These are phyloP conservation scores for Craterocephalus amniculus DNA, from an alignment of 2,797 vertebrate genomes.

Conservation along the genomic window DNA sequence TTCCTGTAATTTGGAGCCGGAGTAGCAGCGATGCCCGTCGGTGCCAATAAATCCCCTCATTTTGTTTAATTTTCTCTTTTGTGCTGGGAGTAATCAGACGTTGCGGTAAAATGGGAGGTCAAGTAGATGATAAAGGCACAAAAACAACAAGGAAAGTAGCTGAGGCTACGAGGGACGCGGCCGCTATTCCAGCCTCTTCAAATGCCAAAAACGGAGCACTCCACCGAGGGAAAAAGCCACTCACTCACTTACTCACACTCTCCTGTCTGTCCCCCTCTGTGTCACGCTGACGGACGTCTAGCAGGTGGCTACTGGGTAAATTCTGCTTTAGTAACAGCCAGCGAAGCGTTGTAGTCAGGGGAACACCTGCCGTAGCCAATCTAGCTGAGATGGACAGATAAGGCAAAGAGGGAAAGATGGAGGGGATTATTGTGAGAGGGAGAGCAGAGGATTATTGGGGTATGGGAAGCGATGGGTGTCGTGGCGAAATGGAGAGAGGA, in stretches of 20 bases:
- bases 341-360: conserved; percentile 78
- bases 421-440: conserved; percentile 39
- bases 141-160: background rate
- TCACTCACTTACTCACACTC: conserved; percentile 13
- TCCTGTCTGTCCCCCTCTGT: conserved; percentile 37
- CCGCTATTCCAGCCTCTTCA: conserved; percentile 2
- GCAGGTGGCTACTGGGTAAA: conserved; percentile 82
- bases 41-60: conserved; percentile 15
- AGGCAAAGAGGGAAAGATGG: conserved; percentile 44
- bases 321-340: conserved; percentile 77
- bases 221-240: conserved; percentile 48
- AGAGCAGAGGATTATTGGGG: conserved; percentile 28
- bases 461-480: conserved; percentile 25
- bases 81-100: background rate
- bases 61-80: conserved; percentile 4
- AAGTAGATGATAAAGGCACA: conserved; percentile 2
- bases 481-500: conserved; percentile 23
- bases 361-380: conserved; percentile 83
- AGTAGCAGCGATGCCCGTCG: background rate
- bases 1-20: conserved; percentile 28
- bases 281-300: conserved; percentile 65
- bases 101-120: conserved; percentile 20
- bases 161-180: conserved; percentile 19
- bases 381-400: conserved; percentile 76
- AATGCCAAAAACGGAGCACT: conserved; percentile 26